Conservation (phyloP, 2,888 invertebrate genomes). For the Artemia sp. region DNA sequence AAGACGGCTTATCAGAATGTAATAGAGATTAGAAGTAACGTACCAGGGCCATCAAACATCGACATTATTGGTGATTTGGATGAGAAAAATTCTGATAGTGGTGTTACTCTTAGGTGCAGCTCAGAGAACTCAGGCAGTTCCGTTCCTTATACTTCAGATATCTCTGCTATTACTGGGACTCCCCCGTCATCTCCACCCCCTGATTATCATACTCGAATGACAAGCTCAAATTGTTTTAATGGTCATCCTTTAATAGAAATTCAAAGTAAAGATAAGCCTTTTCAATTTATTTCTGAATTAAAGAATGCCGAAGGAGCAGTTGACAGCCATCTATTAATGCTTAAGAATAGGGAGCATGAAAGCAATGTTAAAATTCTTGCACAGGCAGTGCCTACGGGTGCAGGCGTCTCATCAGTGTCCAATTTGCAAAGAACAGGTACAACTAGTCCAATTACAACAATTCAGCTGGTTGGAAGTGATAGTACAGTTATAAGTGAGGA, state of each 20-base stretch:
- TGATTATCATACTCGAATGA: neutral
- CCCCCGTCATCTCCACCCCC: neutral
- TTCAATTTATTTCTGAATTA: too few species aligned
- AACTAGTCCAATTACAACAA: neutral
- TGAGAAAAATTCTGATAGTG: neutral
- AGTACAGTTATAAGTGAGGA: neutral
- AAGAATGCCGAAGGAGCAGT: too few species aligned
- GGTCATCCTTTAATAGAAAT: neutral
- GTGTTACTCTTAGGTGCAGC: constrained; percentile 2
- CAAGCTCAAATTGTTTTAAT: neutral
- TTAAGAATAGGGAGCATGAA: neutral
- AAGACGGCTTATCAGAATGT: neutral
- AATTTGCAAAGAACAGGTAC: neutral
- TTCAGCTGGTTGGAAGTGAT: neutral
- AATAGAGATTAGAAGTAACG: neutral
- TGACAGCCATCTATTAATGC: too few species aligned
- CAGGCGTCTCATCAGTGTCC: neutral
- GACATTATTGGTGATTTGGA: neutral
- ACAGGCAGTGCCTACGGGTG: constrained; percentile 9
- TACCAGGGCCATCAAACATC: neutral
- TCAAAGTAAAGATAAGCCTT: neutral
- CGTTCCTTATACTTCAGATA: neutral
- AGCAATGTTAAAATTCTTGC: neutral
- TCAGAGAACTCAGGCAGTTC: neutral
- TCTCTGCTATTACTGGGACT: neutral